Evolutionary conservation across 2,113 vertebrate genomes (phyloP).

Genomic region (Phaetusa simplex): DNA sequence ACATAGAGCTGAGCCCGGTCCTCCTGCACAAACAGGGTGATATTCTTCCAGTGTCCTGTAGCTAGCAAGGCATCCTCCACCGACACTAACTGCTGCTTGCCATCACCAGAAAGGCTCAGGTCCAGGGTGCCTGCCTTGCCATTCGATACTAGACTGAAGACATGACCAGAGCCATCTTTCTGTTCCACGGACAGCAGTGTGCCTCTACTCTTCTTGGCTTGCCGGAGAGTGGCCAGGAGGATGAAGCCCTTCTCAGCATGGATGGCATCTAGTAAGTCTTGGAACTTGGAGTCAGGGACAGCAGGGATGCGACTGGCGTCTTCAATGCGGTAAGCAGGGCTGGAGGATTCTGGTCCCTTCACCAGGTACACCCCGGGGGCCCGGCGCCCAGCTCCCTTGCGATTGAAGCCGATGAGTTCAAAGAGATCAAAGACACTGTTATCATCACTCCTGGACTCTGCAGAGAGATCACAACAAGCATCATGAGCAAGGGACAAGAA

Average conservation of each 20-base stretch:
- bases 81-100: conserved; percentile 86
- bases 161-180: conserved; percentile 83
- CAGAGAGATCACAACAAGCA: background rate
- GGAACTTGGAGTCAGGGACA: conserved; percentile 86
- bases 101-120: conserved; percentile 81
- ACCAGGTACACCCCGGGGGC: conserved; percentile 85
- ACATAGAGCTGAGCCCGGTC: conserved; percentile 91
- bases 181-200: conserved; percentile 87
- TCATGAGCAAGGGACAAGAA: background rate
- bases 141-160: conserved; percentile 93
- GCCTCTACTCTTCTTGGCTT: conserved; percentile 87
- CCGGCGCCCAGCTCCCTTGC: conserved; percentile 78
- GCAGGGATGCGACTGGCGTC: conserved; percentile 89
- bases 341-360: conserved; percentile 89
- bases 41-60: conserved; percentile 91
- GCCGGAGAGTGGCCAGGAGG: conserved; percentile 89
- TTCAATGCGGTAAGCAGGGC: conserved; percentile 92
- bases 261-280: conserved; percentile 92
- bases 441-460: conserved; percentile 88
- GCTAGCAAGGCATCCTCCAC: conserved; percentile 89
- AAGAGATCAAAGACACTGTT: conserved; percentile 94
- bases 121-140: conserved; percentile 91
- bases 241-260: conserved; percentile 92
- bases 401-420: conserved; percentile 79
- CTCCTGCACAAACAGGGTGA: conserved; percentile 95